phyloP scores from a whole-genome alignment of 2,888 invertebrate species.

The Cephus spinipes region DNA sequence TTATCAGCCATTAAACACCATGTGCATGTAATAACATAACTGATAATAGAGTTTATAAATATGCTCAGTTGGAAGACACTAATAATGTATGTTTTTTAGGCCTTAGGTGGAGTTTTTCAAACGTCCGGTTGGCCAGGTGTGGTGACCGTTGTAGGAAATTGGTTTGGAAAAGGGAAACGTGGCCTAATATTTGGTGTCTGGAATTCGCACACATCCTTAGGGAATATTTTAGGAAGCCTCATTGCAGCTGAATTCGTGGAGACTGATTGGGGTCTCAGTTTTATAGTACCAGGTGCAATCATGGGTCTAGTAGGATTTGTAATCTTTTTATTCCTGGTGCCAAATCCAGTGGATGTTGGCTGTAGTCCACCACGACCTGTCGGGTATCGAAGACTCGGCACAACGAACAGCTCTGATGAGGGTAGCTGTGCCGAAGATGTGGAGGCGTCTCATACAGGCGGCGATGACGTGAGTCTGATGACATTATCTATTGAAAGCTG shows the following conservation, averaged over 20 bases:
- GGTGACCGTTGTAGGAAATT: slow-evolving; percentile 91
- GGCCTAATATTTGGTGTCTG: slow-evolving; percentile 95
- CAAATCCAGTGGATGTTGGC: slow-evolving; percentile 84
- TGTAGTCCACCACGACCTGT: slow-evolving; percentile 65
- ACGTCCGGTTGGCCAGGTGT: slow-evolving; percentile 98
- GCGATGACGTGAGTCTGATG: slow-evolving; percentile 54
- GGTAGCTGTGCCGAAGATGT: slow-evolving; percentile 41
- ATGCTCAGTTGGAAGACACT: background rate
- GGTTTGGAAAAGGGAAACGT: slow-evolving; percentile 93
- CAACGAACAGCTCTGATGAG: slow-evolving; percentile 54
- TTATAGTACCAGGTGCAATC: slow-evolving; percentile 89
- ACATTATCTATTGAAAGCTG: background rate
- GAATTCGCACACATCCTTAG: slow-evolving; percentile 97
- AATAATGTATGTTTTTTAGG: slow-evolving; percentile 64
- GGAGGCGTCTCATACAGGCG: slow-evolving; percentile 32
- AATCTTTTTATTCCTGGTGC: slow-evolving; percentile 85
- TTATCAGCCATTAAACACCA: background rate
- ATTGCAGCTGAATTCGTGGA: slow-evolving; percentile 91
- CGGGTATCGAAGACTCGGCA: slow-evolving; percentile 53
- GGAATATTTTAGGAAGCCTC: slow-evolving; percentile 93
- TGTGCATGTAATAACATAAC: background rate
- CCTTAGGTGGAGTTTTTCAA: slow-evolving; percentile 87
- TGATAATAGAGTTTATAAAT: background rate
- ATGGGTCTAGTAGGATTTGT: slow-evolving; percentile 79
- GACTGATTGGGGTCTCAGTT: slow-evolving; percentile 89